Base-by-base conservation (phyloP, 2,888 invertebrate species). In the Sarcophaga caerulescens region DNA sequence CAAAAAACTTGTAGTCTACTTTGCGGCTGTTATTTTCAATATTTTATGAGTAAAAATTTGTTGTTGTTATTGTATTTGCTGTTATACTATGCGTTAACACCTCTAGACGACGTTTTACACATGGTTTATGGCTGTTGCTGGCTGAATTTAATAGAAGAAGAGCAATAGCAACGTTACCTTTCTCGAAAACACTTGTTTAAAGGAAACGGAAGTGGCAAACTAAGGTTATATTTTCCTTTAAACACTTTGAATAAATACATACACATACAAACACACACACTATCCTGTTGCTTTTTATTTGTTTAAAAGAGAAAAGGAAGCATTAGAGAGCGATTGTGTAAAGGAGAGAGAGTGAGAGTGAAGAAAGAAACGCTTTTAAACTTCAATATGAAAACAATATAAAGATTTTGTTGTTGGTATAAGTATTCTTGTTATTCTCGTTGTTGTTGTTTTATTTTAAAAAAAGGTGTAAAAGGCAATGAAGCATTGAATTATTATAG, bases 1-100 rank as follows among this genome's bases (percentile, higher is more conserved):
- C 57, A 19, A 60, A 44, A 57, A 79, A 78, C 23, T 84, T 80
- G 69, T 79, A 79, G 69, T 63, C 47, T 83, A 62, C 92, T 89
- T 91, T 90, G 91, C 89, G 92, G 92, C 90, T 91, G 62, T 68
- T 71, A 71, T 91, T 91, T 92, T 91, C 90, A 91, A 92, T 92
- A 92, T 92, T 91, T 92, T 91, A 92, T 91, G 90, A 92, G 90
- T 90, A 90, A 76, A 76, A 90, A 90, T 90, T 90, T 90, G 89
- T 90, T 88, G 89, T 89, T 35, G 35, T 89, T 52, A 14, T 52
- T 89, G 89, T 74, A 66, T 84, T 77, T 63, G 69, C 69, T 77
- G 82, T 65, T 69, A 35, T 35, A 35, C 66, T 70, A 84, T 81
- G 84, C 77, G 84, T 86, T 86, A 84, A 86, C 86, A 86, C 86